Percentiles rank a stretch among this genome's conserved stretches.
These are phyloP conservation scores for Drosophila parvula DNA, from an alignment of 1,140 invertebrate genomes.

Conservation along the genomic window DNA sequence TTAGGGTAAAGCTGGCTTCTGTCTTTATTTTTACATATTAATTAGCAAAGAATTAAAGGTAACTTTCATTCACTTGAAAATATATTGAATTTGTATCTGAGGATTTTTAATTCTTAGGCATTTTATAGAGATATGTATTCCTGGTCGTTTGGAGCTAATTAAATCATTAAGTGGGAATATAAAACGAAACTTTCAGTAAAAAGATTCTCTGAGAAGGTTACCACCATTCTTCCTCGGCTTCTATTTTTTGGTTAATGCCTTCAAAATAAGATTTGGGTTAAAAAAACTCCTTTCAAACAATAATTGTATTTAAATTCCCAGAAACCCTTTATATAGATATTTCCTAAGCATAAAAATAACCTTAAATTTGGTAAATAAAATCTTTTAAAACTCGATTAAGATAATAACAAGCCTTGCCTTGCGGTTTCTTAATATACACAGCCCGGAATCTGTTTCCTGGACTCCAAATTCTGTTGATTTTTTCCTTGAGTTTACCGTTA, in stretches of 20 bases:
- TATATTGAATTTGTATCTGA: too few species aligned
- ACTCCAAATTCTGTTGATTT: background rate
- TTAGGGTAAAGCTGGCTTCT: background rate
- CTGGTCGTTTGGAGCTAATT: too few species aligned
- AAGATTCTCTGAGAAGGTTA: too few species aligned
- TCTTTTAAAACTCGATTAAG: conserved; percentile 9
- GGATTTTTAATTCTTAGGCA: too few species aligned
- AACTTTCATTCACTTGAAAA: too few species aligned
- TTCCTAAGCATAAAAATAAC: background rate
- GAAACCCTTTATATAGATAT: background rate
- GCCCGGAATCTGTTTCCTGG: background rate
- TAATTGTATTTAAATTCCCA: background rate
- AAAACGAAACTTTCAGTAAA: too few species aligned
- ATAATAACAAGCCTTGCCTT: conserved; percentile 12
- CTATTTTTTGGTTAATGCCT: too few species aligned
- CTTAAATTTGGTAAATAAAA: background rate
- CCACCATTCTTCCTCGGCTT: too few species aligned
- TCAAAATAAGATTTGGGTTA: too few species aligned
- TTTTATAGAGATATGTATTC: too few species aligned
- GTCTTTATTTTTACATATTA: background rate
- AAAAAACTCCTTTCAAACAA: background rate
- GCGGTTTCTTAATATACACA: conserved; percentile 1
- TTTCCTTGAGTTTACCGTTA: conserved; percentile 31
- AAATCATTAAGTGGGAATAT: too few species aligned
- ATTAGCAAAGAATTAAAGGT: background rate